These are phyloP conservation scores for Leptoteleia sp. DNA, from an alignment of 1,140 invertebrate species.

Conservation along the genomic window DNA sequence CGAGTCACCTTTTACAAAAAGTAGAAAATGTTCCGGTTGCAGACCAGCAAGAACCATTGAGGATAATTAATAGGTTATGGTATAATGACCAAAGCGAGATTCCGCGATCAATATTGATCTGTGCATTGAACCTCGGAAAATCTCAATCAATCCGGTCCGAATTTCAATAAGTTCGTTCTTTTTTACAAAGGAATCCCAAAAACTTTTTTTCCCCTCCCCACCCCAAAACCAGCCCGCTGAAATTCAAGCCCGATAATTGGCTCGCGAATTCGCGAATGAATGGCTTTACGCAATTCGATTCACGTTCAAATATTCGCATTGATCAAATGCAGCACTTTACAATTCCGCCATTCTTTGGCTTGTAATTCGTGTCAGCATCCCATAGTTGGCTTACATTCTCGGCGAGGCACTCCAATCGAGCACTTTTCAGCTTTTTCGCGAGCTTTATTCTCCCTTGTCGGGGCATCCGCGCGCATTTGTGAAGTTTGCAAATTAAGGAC, in stretches of 20 bases:
- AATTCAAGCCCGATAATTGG: conserved; percentile 42
- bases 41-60: too few species aligned
- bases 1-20: too few species aligned
- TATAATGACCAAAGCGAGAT: too few species aligned
- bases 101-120: too few species aligned
- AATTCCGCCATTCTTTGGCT: conserved; percentile 52
- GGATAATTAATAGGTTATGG: too few species aligned
- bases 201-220: too few species aligned
- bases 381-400: conserved; percentile 57
- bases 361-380: conserved; percentile 61
- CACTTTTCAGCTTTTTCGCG: conserved; percentile 56
- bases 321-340: conserved; percentile 59
- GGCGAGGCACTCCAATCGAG: conserved; percentile 50
- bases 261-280: conserved; percentile 53
- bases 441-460: conserved; percentile 48
- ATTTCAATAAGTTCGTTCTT: neutral
- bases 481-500: conserved; percentile 52
- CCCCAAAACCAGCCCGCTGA: conserved; percentile 16
- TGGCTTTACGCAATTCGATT: conserved; percentile 53
- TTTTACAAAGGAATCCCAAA: conserved; percentile 8
- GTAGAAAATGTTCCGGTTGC: too few species aligned
- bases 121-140: too few species aligned
- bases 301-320: conserved; percentile 58
- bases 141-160: too few species aligned
- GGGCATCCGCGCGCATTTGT: conserved; percentile 38